phyloP scores from a whole-genome alignment of 2,888 invertebrate genomes.

The Argynnis bischoffii region DNA sequence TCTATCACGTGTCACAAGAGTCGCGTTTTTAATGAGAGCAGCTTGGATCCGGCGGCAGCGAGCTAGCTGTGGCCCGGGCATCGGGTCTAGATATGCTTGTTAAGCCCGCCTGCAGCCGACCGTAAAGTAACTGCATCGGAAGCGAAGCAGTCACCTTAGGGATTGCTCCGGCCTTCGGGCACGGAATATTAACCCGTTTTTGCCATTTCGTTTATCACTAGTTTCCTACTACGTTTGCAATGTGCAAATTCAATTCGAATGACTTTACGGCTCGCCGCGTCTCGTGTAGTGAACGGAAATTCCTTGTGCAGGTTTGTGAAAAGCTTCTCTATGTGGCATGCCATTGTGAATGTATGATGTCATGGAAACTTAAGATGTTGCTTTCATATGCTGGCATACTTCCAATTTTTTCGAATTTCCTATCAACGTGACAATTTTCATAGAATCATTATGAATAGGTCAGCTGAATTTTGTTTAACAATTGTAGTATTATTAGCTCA shows the following conservation, averaged over 20 bases:
- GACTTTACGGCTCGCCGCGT: constrained; percentile 63
- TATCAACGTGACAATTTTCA: not conserved
- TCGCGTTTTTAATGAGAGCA: constrained; percentile 23
- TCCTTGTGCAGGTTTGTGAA: constrained; percentile 60
- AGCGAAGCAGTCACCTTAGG: constrained; percentile 56
- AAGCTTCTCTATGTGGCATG: constrained; percentile 59
- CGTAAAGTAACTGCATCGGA: constrained; percentile 58
- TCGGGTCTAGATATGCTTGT: constrained; percentile 59
- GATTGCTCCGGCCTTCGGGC: constrained; percentile 46
- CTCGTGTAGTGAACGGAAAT: constrained; percentile 47
- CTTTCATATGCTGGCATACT: constrained; percentile 62
- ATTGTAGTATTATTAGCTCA: too few relatives aligned
- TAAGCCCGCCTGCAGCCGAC: constrained; percentile 53
- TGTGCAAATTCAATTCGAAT: constrained; percentile 62
- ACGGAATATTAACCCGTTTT: constrained; percentile 50
- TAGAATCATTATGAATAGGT: too few relatives aligned
- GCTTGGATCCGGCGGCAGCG: constrained; percentile 44
- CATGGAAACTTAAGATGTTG: constrained; percentile 65
- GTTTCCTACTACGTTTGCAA: constrained; percentile 43
- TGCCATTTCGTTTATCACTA: constrained; percentile 50
- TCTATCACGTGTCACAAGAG: constrained; percentile 51
- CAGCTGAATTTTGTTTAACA: too few relatives aligned
- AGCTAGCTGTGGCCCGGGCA: constrained; percentile 51
- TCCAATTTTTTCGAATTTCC: constrained; percentile 53
- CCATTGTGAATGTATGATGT: constrained; percentile 61